Conservation (phyloP, 2,797 vertebrate genomes). For the Balearica regulorum region DNA sequence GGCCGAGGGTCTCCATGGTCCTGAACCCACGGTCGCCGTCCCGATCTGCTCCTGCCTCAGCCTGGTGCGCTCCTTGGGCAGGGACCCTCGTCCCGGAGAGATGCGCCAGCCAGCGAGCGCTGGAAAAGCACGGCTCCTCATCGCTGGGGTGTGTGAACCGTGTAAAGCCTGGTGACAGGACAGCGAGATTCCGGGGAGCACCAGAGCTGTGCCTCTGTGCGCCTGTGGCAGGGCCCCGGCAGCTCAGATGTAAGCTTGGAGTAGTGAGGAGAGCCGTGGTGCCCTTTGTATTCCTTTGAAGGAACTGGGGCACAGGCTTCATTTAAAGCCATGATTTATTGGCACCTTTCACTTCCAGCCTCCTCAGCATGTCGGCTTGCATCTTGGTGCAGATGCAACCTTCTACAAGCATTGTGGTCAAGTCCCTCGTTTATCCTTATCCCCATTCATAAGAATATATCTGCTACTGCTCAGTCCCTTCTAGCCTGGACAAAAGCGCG, state of each 20-base stretch:
- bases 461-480: neutral
- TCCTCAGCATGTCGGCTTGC: neutral
- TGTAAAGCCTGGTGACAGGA: neutral
- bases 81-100: neutral
- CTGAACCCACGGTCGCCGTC: neutral
- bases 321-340: neutral
- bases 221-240: neutral
- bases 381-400: neutral
- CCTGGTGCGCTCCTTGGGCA: accelerated
- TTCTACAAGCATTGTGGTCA: neutral
- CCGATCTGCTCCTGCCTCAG: neutral
- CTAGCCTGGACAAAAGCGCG: neutral
- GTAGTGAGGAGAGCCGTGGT: neutral
- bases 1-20: neutral
- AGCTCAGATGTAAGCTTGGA: accelerated
- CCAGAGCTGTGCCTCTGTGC: neutral
- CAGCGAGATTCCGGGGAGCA: neutral
- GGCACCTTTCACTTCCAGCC: neutral
- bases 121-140: neutral
- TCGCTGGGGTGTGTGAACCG: neutral
- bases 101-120: accelerated
- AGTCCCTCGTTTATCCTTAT: neutral
- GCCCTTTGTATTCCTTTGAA: neutral
- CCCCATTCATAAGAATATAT: neutral
- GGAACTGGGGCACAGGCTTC: neutral